Conservation (phyloP, 2,113 vertebrate genomes). For the Hemiscyllium ocellatum region DNA sequence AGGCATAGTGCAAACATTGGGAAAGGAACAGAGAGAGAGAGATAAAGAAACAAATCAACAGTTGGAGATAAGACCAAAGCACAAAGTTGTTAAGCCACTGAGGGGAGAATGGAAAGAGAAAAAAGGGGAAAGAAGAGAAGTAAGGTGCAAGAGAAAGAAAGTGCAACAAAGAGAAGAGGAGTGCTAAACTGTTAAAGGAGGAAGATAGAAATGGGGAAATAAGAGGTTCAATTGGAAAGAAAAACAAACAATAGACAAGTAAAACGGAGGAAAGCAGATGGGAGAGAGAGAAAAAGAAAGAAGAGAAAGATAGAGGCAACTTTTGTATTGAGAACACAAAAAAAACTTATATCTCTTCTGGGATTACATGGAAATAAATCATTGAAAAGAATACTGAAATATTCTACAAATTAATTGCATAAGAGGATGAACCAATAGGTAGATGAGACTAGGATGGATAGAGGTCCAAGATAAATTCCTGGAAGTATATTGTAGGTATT, state of each 20-base stretch:
- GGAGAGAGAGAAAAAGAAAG: neutral
- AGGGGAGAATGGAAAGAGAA: neutral
- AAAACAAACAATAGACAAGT: neutral
- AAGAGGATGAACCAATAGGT: neutral
- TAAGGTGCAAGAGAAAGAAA: neutral
- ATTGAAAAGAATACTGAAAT: neutral
- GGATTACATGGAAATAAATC: neutral
- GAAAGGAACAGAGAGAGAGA: neutral
- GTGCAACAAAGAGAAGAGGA: neutral
- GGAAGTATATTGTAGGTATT: neutral
- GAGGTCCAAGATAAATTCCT: neutral
- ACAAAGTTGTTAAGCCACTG: neutral
- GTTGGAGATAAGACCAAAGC: neutral
- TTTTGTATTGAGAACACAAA: neutral
- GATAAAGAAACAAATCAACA: neutral
- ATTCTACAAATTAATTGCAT: neutral
- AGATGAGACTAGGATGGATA: neutral
- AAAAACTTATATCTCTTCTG: neutral
- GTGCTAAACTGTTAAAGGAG: neutral
- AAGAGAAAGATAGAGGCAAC: neutral
- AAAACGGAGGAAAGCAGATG: neutral
- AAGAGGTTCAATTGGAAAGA: neutral
- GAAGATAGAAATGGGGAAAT: neutral
- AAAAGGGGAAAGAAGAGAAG: neutral
- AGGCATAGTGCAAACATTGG: neutral